Percentiles rank a stretch among this genome's conserved stretches.
These are phyloP conservation scores for Serrognathus titanus DNA, from an alignment of 2,888 invertebrate genomes.

Conservation along the genomic window DNA sequence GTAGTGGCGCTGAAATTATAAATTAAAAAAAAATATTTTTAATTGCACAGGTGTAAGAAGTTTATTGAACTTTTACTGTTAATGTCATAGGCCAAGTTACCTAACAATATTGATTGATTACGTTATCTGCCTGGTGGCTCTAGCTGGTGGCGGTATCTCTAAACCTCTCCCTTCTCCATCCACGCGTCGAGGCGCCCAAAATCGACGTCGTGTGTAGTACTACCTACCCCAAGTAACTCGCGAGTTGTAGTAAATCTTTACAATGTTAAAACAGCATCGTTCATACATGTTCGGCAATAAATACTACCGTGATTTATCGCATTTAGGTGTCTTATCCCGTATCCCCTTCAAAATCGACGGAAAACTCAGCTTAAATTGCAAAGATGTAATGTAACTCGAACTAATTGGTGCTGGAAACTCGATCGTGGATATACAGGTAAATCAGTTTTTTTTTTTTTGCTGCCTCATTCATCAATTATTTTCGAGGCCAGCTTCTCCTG, in stretches of 20 bases:
- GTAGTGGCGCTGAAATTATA: too few species aligned
- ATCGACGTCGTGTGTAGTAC: conserved; percentile 29
- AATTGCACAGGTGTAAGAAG: too few species aligned
- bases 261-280: conserved; percentile 2
- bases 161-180: conserved; percentile 14
- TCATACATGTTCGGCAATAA: background rate
- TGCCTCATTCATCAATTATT: background rate
- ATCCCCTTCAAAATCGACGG: background rate
- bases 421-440: background rate
- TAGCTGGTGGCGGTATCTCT: conserved; percentile 17
- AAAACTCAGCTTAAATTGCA: conserved; percentile 1
- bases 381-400: conserved; percentile 10
- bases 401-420: background rate
- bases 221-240: conserved; percentile 7
- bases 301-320: background rate
- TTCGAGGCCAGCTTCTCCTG: background rate
- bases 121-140: conserved; percentile 18
- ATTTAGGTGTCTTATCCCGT: background rate
- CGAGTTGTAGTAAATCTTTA: conserved; percentile 14
- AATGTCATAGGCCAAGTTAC: background rate
- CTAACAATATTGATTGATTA: conserved; percentile 24
- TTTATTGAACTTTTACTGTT: too few species aligned
- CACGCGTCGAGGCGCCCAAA: conserved; percentile 28
- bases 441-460: background rate
- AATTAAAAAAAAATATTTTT: too few species aligned